phyloP scores from a whole-genome alignment of 2,888 invertebrate genomes.

The Pristionchus maxplancki region DNA sequence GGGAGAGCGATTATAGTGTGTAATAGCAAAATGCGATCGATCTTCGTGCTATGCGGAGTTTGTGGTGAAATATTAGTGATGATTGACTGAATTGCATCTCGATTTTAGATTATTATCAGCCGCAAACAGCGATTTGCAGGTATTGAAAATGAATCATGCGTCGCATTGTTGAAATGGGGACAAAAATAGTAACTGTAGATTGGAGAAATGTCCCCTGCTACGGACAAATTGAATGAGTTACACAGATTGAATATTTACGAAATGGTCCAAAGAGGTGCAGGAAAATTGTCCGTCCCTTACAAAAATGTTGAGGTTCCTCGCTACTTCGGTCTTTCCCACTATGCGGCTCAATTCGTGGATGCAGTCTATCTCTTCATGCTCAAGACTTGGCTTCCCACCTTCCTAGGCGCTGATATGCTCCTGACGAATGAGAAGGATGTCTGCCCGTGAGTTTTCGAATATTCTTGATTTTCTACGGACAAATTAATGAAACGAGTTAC shows the following conservation, averaged over 20 bases:
- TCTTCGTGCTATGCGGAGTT: neutral
- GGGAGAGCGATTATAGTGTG: neutral
- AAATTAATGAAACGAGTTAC: no score
- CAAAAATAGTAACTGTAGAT: no score
- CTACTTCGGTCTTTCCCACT: constrained; percentile 25
- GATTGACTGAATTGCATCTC: neutral
- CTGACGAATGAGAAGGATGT: constrained; percentile 74
- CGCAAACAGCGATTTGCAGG: neutral
- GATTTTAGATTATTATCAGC: neutral
- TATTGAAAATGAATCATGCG: neutral
- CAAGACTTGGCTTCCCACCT: constrained; percentile 70
- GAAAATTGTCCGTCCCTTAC: neutral
- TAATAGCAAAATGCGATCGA: neutral
- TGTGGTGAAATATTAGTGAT: constrained; percentile 2
- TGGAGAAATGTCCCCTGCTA: no score
- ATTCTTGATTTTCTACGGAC: no score
- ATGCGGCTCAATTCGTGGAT: constrained; percentile 63
- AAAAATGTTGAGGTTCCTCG: constrained; percentile 40
- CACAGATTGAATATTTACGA: no score
- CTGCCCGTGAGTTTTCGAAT: constrained; percentile 60
- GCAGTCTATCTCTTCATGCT: constrained; percentile 66
- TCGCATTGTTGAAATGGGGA: no score
- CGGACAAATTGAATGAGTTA: no score
- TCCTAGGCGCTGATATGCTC: constrained; percentile 75
- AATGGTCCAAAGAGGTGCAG: no score